Percentiles rank a stretch among this genome's conserved stretches.
phyloP scores from a whole-genome alignment of 1,140 invertebrate species.

The Lutraria rhynchaena region DNA sequence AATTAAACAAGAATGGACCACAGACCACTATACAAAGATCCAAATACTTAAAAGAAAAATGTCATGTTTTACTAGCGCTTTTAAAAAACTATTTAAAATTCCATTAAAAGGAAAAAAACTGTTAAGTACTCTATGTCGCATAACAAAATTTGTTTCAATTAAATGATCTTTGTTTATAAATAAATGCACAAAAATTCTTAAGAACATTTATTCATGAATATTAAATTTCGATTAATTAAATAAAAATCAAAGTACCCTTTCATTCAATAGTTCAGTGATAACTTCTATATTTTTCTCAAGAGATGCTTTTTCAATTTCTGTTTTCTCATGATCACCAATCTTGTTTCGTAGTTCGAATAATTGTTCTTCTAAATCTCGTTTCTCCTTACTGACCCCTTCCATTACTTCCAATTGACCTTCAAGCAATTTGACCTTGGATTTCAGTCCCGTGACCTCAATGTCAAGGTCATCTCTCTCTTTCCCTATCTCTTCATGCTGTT shows the following conservation, averaged over 20 bases:
- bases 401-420: conserved; percentile 54
- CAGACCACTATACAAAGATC: too few relatives aligned
- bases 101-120: too few relatives aligned
- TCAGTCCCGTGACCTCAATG: conserved; percentile 43
- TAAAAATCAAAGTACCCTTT: conserved; percentile 47
- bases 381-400: conserved; percentile 47
- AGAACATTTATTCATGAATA: too few relatives aligned
- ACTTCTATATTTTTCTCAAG: conserved; percentile 50
- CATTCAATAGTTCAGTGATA: conserved; percentile 44
- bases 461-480: conserved; percentile 55
- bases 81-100: too few relatives aligned
- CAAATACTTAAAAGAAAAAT: too few relatives aligned
- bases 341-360: conserved; percentile 17
- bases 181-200: too few relatives aligned
- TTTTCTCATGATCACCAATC: conserved; percentile 27
- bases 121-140: too few relatives aligned
- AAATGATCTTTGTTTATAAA: too few relatives aligned
- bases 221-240: too few relatives aligned
- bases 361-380: conserved; percentile 33
- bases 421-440: conserved; percentile 46
- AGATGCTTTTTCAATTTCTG: conserved; percentile 26
- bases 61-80: too few relatives aligned
- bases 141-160: too few relatives aligned
- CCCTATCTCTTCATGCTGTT: conserved; percentile 32
- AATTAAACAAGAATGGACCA: too few relatives aligned